Percentiles rank a stretch among this genome's conserved stretches.
Evolutionary conservation across 23 tunicate genomes (phyloP).

Genomic region (Diplosoma virens): DNA sequence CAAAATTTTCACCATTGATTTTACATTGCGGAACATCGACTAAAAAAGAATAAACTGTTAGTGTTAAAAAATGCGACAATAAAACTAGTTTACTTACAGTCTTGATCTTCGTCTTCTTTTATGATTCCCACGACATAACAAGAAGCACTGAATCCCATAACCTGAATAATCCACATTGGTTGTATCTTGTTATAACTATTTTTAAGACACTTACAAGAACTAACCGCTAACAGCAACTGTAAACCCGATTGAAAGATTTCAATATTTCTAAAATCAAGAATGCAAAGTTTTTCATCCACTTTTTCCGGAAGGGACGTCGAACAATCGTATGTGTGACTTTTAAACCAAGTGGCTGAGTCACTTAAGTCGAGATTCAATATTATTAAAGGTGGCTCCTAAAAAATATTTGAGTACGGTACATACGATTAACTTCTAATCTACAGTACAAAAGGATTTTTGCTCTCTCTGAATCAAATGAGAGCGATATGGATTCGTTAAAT

Average conservation of each 20-base stretch:
- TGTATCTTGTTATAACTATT: not conserved
- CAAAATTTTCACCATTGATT: too few species aligned
- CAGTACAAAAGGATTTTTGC: too few species aligned
- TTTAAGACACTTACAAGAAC: not conserved
- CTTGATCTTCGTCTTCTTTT: slow-evolving; percentile 33
- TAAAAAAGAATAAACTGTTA: too few species aligned
- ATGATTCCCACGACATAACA: slow-evolving; percentile 58
- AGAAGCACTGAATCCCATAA: slow-evolving; percentile 48
- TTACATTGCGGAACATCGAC: too few species aligned
- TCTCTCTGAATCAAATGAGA: too few species aligned
- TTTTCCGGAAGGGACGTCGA: not conserved
- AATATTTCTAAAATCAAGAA: slow-evolving; percentile 55
- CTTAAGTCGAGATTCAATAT: slow-evolving; percentile 66
- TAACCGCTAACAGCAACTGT: slow-evolving; percentile 62
- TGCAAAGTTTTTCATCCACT: slow-evolving; percentile 25
- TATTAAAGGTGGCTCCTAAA: slow-evolving; percentile 33
- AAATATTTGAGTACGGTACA: too few species aligned
- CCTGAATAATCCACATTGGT: slow-evolving; percentile 12
- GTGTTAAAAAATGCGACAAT: too few species aligned
- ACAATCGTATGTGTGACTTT: slow-evolving; percentile 29
- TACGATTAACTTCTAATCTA: too few species aligned
- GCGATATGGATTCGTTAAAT: too few species aligned
- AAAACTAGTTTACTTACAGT: too few species aligned
- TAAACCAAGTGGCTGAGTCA: slow-evolving; percentile 63
- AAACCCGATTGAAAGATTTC: slow-evolving; percentile 64